Percentiles rank a stretch among this genome's conserved stretches.
Conservation (phyloP, 2,113 vertebrate genomes). For the Passer domesticus region DNA sequence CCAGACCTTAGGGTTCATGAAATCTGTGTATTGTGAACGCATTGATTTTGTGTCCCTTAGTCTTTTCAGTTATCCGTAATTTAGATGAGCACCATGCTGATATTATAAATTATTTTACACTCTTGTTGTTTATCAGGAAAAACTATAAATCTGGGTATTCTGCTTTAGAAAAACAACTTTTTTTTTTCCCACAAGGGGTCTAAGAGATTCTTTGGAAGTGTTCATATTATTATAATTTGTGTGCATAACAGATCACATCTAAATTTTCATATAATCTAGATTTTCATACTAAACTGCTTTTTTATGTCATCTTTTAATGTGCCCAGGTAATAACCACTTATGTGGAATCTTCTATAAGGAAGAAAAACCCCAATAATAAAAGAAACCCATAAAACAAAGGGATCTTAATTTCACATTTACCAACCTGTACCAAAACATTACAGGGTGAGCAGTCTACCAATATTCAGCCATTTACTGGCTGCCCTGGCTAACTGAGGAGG, state of each 20-base stretch:
- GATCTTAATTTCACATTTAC: neutral
- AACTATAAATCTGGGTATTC: neutral
- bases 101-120: neutral
- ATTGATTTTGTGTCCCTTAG: neutral
- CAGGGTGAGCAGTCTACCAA: neutral
- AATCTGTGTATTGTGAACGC: neutral
- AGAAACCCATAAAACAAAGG: neutral
- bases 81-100: neutral
- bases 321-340: neutral
- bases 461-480: neutral
- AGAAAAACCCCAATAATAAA: neutral
- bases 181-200: neutral
- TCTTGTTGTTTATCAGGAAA: neutral
- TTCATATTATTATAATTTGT: neutral
- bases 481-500: neutral
- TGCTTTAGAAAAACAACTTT: neutral
- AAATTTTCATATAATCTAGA: neutral
- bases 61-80: neutral
- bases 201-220: neutral
- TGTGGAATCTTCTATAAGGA: neutral
- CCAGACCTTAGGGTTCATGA: neutral
- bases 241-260: neutral
- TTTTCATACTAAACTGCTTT: neutral
- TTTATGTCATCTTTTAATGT: neutral
- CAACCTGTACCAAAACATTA: neutral